A percentile compares a stretch with the other conserved stretches of the same genome.
Evolutionary conservation across 30 jellyfish, hydroid and myxozoan species (phyloP).

Genomic region (Aurelia aurita complex sp. Pacific): DNA sequence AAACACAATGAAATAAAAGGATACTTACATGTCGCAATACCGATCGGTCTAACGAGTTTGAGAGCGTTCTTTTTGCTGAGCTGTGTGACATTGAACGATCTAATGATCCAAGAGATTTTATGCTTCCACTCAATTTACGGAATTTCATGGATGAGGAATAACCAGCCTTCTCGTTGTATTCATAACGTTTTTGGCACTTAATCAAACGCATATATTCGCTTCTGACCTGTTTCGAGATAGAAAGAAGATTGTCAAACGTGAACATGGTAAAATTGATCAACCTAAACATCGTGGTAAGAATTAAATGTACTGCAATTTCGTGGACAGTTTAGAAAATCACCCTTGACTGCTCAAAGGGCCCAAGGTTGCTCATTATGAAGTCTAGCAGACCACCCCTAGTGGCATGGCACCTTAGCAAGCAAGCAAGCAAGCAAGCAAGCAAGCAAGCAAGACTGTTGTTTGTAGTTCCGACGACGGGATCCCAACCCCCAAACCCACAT

Average conservation of each 20-base stretch:
- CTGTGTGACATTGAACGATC: slow-evolving; percentile 60
- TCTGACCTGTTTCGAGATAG: slow-evolving; percentile 60
- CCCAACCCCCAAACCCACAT: background rate
- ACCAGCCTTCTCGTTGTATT: slow-evolving; percentile 89
- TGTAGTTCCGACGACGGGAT: background rate
- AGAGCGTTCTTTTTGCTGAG: slow-evolving; percentile 44
- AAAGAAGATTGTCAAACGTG: no score
- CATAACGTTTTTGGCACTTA: slow-evolving; percentile 89
- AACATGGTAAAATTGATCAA: no score
- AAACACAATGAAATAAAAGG: background rate
- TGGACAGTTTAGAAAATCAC: no score
- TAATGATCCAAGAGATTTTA: slow-evolving; percentile 67
- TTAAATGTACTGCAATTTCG: no score
- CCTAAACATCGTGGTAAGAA: no score
- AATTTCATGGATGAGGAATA: slow-evolving; percentile 85
- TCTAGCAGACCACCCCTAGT: no score
- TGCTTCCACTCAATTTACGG: slow-evolving; percentile 72
- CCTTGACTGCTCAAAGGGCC: no score
- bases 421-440: background rate
- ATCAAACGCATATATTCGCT: slow-evolving; percentile 79
- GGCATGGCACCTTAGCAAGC: no score
- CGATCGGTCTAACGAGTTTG: slow-evolving; percentile 64
- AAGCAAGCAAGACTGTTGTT: background rate
- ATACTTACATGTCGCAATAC: slow-evolving; percentile 46
- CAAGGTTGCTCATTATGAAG: no score